Percentiles rank a stretch among this genome's conserved stretches.
phyloP scores from a whole-genome alignment of 2,113 vertebrate species.

The Coryphaenoides rupestris region DNA sequence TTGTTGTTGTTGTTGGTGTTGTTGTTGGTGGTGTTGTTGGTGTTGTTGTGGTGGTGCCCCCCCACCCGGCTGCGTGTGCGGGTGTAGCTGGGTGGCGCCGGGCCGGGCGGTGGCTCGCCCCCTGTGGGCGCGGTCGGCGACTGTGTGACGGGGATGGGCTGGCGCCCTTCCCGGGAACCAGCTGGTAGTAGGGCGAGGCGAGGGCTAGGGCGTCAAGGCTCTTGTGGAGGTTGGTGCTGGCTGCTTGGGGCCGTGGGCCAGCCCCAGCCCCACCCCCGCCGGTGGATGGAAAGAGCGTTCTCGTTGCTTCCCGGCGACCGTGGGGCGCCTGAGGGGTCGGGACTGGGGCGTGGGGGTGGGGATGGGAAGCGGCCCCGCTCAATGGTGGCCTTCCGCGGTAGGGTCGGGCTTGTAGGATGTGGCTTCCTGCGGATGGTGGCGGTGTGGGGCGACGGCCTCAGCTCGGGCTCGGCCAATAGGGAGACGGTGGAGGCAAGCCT shows the following conservation, averaged over 20 bases:
- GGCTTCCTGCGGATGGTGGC: slow-evolving; percentile 81
- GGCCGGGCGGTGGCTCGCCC: no score
- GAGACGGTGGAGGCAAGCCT: slow-evolving; percentile 77
- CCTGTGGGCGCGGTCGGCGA: slow-evolving; percentile 45
- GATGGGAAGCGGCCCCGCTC: slow-evolving; percentile 74
- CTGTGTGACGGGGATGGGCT: slow-evolving; percentile 56
- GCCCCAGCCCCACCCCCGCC: slow-evolving; percentile 27
- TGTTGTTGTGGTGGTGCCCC: slow-evolving; percentile 4
- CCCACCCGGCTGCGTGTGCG: slow-evolving; percentile 30
- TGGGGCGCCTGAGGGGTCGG: slow-evolving; percentile 56
- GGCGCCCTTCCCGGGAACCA: slow-evolving; percentile 74
- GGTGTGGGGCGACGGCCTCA: slow-evolving; percentile 64
- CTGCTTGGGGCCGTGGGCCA: slow-evolving; percentile 57
- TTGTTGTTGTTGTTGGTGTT: neutral
- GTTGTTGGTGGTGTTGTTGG: slow-evolving; percentile 9
- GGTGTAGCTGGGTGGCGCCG: slow-evolving; percentile 29
- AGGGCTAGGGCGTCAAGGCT: slow-evolving; percentile 70
- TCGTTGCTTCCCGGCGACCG: slow-evolving; percentile 43
- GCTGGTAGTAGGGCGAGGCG: slow-evolving; percentile 69
- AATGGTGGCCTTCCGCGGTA: slow-evolving; percentile 75
- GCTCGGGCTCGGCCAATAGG: slow-evolving; percentile 66
- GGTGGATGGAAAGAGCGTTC: slow-evolving; percentile 33
- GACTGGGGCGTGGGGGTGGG: slow-evolving; percentile 79
- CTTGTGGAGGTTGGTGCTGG: slow-evolving; percentile 70
- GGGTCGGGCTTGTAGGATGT: slow-evolving; percentile 73